These are phyloP conservation scores for Dendroctonus valens DNA, from an alignment of 1,140 invertebrate species.

Conservation along the genomic window DNA sequence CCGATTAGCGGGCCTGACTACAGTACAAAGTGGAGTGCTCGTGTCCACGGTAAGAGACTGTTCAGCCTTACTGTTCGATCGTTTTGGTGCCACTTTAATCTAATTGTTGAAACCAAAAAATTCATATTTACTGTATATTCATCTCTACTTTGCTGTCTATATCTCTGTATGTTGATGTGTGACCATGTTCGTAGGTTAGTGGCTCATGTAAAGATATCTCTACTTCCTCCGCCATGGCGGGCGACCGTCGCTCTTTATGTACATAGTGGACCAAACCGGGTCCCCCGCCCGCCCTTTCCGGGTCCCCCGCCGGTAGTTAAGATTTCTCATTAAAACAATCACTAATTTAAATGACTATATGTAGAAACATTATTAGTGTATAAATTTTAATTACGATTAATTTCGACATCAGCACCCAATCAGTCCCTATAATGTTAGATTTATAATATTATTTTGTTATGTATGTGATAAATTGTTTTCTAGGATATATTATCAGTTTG, in stretches of 20 bases:
- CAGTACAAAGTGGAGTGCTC: conserved; percentile 49
- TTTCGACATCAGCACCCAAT: conserved; percentile 49
- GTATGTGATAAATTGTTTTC: conserved; percentile 52
- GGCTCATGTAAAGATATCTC: conserved; percentile 37
- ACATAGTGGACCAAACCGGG: conserved; percentile 49
- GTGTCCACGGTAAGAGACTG: conserved; percentile 28
- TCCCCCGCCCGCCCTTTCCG: conserved; percentile 32
- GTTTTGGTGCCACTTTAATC: conserved; percentile 53
- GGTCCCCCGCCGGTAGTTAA: conserved; percentile 39
- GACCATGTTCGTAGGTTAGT: conserved; percentile 38
- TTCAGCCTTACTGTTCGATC: conserved; percentile 22
- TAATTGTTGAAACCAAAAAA: conserved; percentile 61
- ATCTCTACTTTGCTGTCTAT: conserved; percentile 41
- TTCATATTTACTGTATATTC: conserved; percentile 54
- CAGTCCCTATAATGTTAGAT: conserved; percentile 40
- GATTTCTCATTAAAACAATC: conserved; percentile 48
- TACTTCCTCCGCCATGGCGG: conserved; percentile 47
- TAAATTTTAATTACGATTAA: conserved; percentile 46
- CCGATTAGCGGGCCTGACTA: conserved; percentile 13
- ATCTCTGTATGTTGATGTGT: conserved; percentile 45
- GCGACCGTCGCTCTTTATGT: conserved; percentile 40
- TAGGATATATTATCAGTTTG: conserved; percentile 47
- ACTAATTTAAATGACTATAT: conserved; percentile 47
- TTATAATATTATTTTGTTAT: conserved; percentile 46
- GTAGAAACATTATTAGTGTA: conserved; percentile 34